Conservation (phyloP, 2,113 vertebrate species). For the Ailurus styani region DNA sequence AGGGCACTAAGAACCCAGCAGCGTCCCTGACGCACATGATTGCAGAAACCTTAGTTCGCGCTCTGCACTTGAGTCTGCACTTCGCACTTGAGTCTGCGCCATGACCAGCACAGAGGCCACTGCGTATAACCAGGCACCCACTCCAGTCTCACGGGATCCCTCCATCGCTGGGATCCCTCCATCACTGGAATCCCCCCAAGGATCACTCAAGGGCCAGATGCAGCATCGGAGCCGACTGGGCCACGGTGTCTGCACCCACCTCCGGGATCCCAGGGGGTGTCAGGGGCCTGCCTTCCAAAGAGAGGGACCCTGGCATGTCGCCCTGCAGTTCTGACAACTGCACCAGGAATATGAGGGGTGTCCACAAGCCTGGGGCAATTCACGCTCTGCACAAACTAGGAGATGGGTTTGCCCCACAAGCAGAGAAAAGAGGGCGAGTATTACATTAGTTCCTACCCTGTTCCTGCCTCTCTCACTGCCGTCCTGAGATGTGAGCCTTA, state of each 20-base stretch:
- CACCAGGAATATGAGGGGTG: neutral
- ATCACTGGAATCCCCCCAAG: neutral
- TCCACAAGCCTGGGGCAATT: neutral
- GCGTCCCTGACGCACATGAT: fast-evolving
- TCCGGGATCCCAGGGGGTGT: neutral
- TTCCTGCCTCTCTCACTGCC: neutral
- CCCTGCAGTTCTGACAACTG: neutral
- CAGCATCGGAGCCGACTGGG: neutral
- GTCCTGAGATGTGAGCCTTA: neutral
- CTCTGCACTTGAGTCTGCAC: neutral
- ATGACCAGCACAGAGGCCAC: neutral
- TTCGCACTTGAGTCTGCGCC: neutral
- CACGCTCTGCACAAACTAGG: neutral
- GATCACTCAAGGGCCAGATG: neutral
- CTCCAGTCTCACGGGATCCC: too few relatives aligned
- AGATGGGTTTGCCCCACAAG: neutral
- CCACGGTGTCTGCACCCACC: neutral
- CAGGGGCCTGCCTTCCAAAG: neutral
- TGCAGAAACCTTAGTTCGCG: fast-evolving
- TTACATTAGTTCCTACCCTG: neutral
- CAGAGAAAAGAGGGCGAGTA: neutral
- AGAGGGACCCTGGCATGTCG: neutral
- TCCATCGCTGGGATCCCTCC: too few relatives aligned
- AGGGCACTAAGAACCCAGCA: fast-evolving
- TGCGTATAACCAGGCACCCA: too few relatives aligned